Percentiles rank a stretch among this genome's conserved stretches.
Conservation (phyloP, 2,113 vertebrate genomes). For the Hyperopisus bebe region DNA sequence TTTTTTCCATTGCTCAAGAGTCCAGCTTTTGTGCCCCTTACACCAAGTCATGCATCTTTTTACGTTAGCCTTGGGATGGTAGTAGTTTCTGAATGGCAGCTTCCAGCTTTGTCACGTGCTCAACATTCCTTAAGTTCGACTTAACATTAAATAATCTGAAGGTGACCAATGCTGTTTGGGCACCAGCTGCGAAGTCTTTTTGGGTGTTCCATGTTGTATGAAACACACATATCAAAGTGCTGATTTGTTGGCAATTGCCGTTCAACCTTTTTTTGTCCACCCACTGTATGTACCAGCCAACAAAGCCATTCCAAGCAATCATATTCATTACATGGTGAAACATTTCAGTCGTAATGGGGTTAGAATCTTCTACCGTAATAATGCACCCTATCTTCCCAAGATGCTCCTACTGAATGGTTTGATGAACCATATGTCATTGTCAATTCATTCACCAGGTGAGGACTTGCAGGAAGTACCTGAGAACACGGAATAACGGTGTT, state of each 20-base stretch:
- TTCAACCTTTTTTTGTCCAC: not conserved
- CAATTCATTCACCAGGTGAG: not conserved
- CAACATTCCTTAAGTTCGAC: not conserved
- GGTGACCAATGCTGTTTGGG: not conserved
- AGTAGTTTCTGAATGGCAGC: not conserved
- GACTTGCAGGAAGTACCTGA: not conserved
- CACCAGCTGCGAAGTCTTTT: not conserved
- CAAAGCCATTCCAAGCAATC: not conserved
- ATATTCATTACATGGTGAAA: not conserved
- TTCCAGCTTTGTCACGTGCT: not conserved
- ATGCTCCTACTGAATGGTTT: not conserved
- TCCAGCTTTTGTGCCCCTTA: not conserved
- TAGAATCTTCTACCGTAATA: not conserved
- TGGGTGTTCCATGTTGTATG: not conserved
- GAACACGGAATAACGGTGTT: not conserved
- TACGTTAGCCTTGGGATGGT: not conserved
- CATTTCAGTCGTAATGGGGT: not conserved
- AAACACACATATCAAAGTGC: not conserved
- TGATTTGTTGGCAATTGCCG: not conserved
- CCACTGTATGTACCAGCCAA: not conserved
- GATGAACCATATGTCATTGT: not conserved
- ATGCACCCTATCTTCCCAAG: not conserved
- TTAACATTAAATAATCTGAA: not conserved
- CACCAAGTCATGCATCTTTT: not conserved
- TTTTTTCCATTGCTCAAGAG: not conserved